Evolutionary conservation across 1,140 invertebrate species (phyloP), one percentile per base, ranked within the genome.

Genomic region (Hydropsyche tenuis): DNA sequence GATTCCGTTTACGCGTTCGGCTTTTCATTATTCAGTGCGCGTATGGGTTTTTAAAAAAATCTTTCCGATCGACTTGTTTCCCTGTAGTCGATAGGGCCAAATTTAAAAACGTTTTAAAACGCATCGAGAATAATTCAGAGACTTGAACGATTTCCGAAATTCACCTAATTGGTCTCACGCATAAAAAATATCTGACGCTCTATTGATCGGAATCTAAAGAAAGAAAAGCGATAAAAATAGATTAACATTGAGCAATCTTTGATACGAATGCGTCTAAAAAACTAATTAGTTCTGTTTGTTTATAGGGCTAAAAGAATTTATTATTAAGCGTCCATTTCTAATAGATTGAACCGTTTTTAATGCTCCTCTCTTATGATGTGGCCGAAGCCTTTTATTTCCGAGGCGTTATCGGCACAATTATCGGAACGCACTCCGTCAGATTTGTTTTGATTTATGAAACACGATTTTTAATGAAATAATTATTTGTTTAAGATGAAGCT

Each of bases 91-190:
- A 74, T 71, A 71, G 66, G 30, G 48, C 70, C 73, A 70, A 70
- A 74, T 74, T 74, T 74, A 74, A 74, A 74, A 62, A 62, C 4
- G 14, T 51, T 51, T 23, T 27, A 16, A 6, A 46, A 75, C 74
- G 74, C 63, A 64, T 18, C 7, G 22, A 0, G 74, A 75, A 75
- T 75, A 72, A 62, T 51, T 74, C 68, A 48, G 64, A 18, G 20
- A 9, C 60, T 65, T 64, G 62, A 64, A 53, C 60, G 45, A 73
- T 73, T 73, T 23, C 30, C 51, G 68, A 71, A 65, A 74, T 74
- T 65, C 63, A 62, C 73, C 73, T 74, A 74, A 74, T 74, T 74
- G 73, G 73, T 48, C 27, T 6, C 2, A 16, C 20, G 3, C 14
- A 62, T 62, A 62, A 62, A 5, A 23, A 62, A 62, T 18, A 66